phyloP scores from a whole-genome alignment of 2,113 vertebrate species.

The Coreoperca whiteheadi region DNA sequence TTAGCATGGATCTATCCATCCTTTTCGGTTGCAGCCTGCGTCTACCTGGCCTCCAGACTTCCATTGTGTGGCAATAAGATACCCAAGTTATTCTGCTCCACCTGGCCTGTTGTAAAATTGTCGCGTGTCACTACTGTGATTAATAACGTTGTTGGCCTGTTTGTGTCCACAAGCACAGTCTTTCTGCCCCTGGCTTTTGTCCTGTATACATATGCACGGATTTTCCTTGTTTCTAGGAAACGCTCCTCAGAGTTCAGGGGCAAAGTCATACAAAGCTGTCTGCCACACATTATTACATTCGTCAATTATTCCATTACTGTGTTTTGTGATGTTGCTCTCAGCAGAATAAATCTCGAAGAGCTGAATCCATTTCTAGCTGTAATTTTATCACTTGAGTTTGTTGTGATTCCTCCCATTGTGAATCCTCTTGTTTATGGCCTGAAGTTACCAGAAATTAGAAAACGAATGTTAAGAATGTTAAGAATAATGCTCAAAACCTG shows the following conservation, averaged over 20 bases:
- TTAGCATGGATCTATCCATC: constrained; percentile 62
- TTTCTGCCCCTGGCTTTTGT: constrained; percentile 72
- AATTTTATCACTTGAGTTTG: constrained; percentile 73
- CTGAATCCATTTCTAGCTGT: constrained; percentile 59
- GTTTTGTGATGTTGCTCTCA: constrained; percentile 72
- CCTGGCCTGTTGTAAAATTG: constrained; percentile 77
- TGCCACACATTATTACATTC: constrained; percentile 72
- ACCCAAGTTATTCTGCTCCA: constrained; percentile 78
- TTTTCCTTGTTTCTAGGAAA: constrained; percentile 69
- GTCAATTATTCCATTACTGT: constrained; percentile 68
- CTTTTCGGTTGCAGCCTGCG: constrained; percentile 61
- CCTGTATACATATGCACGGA: constrained; percentile 63
- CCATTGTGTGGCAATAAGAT: constrained; percentile 79
- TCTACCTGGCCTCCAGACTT: constrained; percentile 66
- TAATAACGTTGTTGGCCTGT: constrained; percentile 71
- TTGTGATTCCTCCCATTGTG: constrained; percentile 67
- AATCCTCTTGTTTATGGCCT: constrained; percentile 72
- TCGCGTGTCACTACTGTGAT: constrained; percentile 58
- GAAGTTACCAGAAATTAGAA: constrained; percentile 68
- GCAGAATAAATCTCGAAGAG: constrained; percentile 59
- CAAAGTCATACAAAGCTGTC: constrained; percentile 73
- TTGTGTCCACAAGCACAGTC: constrained; percentile 41
- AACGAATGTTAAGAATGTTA: constrained; percentile 24
- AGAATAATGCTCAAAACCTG: neutral
- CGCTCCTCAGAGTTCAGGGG: constrained; percentile 47